Conservation (phyloP, 2,113 vertebrate genomes). For the Progne subis region DNA sequence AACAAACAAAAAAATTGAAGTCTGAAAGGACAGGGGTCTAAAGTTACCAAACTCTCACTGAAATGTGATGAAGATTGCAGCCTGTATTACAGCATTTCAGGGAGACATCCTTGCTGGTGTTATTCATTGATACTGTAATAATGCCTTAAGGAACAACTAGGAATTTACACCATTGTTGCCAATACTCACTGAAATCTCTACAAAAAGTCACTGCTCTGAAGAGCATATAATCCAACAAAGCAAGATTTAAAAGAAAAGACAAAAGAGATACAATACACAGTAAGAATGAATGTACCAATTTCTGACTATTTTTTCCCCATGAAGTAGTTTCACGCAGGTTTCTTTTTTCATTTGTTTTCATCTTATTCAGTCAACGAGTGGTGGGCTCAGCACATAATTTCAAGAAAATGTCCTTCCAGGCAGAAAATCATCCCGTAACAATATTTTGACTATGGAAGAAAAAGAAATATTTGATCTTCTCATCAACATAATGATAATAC, state of each 20-base stretch:
- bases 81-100: not conserved
- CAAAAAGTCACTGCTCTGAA: not conserved
- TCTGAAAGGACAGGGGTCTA: not conserved
- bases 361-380: not conserved
- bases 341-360: slow-evolving; percentile 38
- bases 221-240: not conserved
- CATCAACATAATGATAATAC: slow-evolving; percentile 51
- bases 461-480: slow-evolving; percentile 57
- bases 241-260: not conserved
- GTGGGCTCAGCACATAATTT: slow-evolving; percentile 30
- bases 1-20: not conserved
- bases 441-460: slow-evolving; percentile 51
- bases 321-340: not conserved
- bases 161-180: not conserved
- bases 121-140: not conserved
- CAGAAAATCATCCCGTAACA: slow-evolving; percentile 43
- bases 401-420: slow-evolving; percentile 60
- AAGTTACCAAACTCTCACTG: not conserved
- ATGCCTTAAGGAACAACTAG: not conserved
- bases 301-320: not conserved
- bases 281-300: not conserved
- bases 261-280: not conserved
- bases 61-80: not conserved
- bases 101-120: not conserved
- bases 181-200: not conserved